Base-by-base conservation (phyloP, 2,888 invertebrate species). In the Eledone cirrhosa region DNA sequence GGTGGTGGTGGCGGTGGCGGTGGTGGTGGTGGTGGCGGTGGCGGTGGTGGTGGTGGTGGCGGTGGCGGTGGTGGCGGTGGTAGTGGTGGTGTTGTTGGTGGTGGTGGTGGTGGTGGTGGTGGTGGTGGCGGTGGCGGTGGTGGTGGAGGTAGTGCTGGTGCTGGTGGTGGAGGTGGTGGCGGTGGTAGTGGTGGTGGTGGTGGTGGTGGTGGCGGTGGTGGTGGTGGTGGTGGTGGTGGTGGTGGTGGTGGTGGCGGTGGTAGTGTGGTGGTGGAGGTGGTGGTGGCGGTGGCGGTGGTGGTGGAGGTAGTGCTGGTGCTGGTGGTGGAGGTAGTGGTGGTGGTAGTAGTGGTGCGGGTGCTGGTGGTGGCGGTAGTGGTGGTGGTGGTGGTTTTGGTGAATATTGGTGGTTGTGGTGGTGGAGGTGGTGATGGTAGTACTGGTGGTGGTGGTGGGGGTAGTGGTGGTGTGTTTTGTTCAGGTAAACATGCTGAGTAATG, bases 221-320 rank as follows among this genome's bases (percentile, higher is more conserved):
- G 13, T 31, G 76, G 1, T 65, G 31, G 16, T 76, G 78, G 24
- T 78, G 78, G 16, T 80, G 80, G 27, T 77, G 77, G 1, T 79
- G 77, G 1, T 79, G 79, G n/a, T 8, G 19, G 31, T 16, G 29
- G n/a, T 79, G 78, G 5, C 78, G 79, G 1, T 81, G 80, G 13
- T 79, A 69, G 7, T 78, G 11, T 81, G 78, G 74, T 80, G 79
- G 16, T 78, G 82, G 13, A 78, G 81, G 19, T 78, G 80, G 3
- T 78, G 78, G 8, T 78, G 81, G 5, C 77, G 82, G 5, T 48
- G 80, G 1, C 78, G 82, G 11, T 48, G 81, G 22, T 78, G 81
- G 11, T 77, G 81, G 22, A 77, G 80, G 16, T 22, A 41, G 22
- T 33, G 75, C 7, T 74, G 75, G n/a, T n/a, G n/a, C n/a, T n/a